A percentile compares a stretch with the other conserved stretches of the same genome.
phyloP scores from a whole-genome alignment of 2,888 invertebrate species.

The Tipula helvola region DNA sequence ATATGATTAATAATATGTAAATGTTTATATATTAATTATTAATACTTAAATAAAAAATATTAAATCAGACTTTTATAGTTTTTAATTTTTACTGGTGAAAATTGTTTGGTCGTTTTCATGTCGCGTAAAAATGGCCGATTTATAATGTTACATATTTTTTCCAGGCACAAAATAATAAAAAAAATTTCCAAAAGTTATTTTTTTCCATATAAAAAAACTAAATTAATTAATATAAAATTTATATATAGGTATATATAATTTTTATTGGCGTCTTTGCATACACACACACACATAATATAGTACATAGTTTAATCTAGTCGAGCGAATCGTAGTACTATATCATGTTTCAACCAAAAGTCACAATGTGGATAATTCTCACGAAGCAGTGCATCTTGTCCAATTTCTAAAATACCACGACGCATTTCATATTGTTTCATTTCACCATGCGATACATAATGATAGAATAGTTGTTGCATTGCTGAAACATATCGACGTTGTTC shows the following conservation, averaged over 20 bases:
- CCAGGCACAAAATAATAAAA: not conserved
- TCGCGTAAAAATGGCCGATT: not conserved
- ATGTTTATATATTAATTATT: not conserved
- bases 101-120: not conserved
- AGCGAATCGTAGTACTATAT: constrained; percentile 62
- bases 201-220: not conserved
- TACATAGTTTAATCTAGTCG: constrained; percentile 50
- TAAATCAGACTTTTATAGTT: not conserved
- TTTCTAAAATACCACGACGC: constrained; percentile 44
- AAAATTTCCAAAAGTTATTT: not conserved
- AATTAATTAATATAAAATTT: not conserved
- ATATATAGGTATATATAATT: not conserved
- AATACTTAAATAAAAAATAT: not conserved
- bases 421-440: constrained; percentile 48
- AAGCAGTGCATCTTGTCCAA: constrained; percentile 57
- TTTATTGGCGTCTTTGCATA: not conserved
- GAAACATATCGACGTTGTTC: constrained; percentile 63
- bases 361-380: constrained; percentile 57
- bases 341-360: constrained; percentile 61
- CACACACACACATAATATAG: not conserved
- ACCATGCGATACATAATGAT: constrained; percentile 70
- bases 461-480: constrained; percentile 71
- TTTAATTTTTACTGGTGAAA: not conserved
- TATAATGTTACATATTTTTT: not conserved
- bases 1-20: not conserved